phyloP scores from a whole-genome alignment of 2,888 invertebrate species.

The Drosophila stalkeri region DNA sequence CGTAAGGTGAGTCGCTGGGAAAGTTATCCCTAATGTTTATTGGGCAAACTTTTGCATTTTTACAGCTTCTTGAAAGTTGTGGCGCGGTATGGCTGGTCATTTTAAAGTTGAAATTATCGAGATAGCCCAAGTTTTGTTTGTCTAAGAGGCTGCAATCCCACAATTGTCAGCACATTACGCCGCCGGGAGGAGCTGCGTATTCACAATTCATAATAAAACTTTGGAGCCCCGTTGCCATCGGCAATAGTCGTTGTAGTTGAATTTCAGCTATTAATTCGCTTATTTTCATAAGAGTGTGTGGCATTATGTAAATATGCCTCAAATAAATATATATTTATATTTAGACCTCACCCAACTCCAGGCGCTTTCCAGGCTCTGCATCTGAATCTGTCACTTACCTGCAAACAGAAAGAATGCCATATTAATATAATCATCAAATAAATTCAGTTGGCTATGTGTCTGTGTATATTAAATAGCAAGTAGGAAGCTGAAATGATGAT shows the following conservation, averaged over 20 bases:
- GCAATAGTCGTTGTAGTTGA: conserved; percentile 63
- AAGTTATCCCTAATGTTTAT: conserved; percentile 77
- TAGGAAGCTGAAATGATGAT: conserved; percentile 15
- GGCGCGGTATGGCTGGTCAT: conserved; percentile 55
- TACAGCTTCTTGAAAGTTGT: conserved; percentile 69
- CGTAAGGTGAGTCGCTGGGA: conserved; percentile 62
- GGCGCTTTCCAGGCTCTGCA: conserved; percentile 4
- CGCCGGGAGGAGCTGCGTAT: conserved; percentile 17
- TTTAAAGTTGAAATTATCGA: conserved; percentile 76
- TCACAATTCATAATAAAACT: conserved; percentile 57
- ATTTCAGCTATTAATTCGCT: conserved; percentile 61
- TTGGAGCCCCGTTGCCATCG: conserved; percentile 55
- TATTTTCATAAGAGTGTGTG: conserved; percentile 52
- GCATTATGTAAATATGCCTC: conserved; percentile 54
- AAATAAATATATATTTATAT: conserved; percentile 7
- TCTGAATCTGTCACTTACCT: conserved; percentile 60
- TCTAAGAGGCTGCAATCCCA: conserved; percentile 50
- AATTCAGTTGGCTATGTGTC: background rate
- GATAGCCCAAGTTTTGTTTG: conserved; percentile 46
- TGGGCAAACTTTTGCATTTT: conserved; percentile 77
- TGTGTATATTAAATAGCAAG: background rate
- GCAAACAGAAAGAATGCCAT: conserved; percentile 26
- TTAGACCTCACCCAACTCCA: background rate
- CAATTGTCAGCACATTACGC: conserved; percentile 76
- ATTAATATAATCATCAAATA: background rate